A percentile compares a stretch with the other conserved stretches of the same genome.
phyloP scores from a whole-genome alignment of 2,888 invertebrate genomes.

The Caenorhabditis sp. region DNA sequence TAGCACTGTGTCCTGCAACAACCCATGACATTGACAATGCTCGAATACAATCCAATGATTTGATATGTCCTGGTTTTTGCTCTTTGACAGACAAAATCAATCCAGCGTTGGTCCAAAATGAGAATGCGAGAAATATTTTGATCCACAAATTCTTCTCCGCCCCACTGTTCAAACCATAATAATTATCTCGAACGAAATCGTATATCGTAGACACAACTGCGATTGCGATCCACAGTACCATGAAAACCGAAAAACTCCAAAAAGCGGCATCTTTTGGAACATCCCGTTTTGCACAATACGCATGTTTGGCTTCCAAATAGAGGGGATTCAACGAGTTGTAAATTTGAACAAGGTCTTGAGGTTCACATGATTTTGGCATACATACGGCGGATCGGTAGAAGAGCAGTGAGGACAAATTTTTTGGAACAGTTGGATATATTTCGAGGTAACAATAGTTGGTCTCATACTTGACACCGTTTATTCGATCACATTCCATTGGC shows the following conservation, averaged over 20 bases:
- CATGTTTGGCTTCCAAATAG: constrained; percentile 17
- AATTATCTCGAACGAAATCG: constrained; percentile 13
- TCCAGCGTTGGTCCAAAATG: constrained; percentile 36
- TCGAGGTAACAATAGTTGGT: constrained; percentile 31
- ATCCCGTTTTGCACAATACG: constrained; percentile 16
- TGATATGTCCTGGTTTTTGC: constrained; percentile 40
- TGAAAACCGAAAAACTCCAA: constrained; percentile 27
- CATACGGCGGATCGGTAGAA: constrained; percentile 32
- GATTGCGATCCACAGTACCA: constrained; percentile 16
- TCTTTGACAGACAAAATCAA: constrained; percentile 15
- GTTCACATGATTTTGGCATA: constrained; percentile 28
- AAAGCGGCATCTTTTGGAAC: constrained; percentile 28
- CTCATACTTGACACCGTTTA: constrained; percentile 19
- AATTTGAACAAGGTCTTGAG: not conserved
- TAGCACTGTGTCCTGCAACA: constrained; percentile 40
- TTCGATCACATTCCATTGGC: constrained; percentile 25
- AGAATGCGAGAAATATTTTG: constrained; percentile 26
- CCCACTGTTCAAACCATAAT: not conserved
- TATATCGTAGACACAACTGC: constrained; percentile 9
- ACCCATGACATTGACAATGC: constrained; percentile 61
- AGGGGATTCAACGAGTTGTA: not conserved
- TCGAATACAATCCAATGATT: constrained; percentile 52
- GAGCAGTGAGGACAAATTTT: not conserved
- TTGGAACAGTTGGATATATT: not conserved
- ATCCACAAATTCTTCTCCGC: not conserved